Percentiles rank a stretch among this genome's conserved stretches.
Conservation (phyloP, 1,140 invertebrate species). For the Ceratina australensis region DNA sequence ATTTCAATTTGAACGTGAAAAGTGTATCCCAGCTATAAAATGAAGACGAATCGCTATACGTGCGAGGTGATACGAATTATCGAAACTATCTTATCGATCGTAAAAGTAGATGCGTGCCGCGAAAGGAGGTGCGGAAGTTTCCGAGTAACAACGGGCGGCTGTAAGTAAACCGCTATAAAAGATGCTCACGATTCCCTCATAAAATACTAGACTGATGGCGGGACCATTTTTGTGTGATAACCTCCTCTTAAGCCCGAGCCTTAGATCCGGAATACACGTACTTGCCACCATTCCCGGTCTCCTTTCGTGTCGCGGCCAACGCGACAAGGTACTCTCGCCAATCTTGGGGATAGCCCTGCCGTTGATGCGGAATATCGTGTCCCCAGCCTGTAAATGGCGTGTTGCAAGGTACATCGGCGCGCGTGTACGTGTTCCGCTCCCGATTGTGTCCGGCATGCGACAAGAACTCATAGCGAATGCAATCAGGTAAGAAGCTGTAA, state of each 20-base stretch:
- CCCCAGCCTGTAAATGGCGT: conserved; percentile 5
- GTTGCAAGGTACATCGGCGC: not conserved
- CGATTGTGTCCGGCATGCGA: conserved; percentile 28
- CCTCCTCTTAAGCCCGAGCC: not conserved
- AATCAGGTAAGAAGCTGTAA: conserved; percentile 58
- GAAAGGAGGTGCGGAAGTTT: no score
- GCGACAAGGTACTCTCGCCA: conserved; percentile 48
- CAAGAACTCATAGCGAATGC: conserved; percentile 49
- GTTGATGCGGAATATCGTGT: conserved; percentile 44
- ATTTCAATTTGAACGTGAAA: no score
- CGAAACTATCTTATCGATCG: not conserved
- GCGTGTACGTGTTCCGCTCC: conserved; percentile 8
- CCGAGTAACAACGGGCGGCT: conserved; percentile 19
- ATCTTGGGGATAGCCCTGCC: conserved; percentile 46
- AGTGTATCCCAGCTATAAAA: not conserved
- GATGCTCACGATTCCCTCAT: conserved; percentile 70
- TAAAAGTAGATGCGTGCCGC: not conserved
- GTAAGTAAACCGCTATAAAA: conserved; percentile 70
- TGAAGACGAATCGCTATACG: not conserved
- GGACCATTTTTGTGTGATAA: conserved; percentile 49
- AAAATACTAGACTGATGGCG: conserved; percentile 65
- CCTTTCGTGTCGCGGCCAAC: conserved; percentile 32
- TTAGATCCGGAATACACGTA: not conserved
- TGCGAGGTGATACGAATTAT: not conserved
- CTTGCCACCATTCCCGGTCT: conserved; percentile 10